A percentile compares a stretch with the other conserved stretches of the same genome.
These are phyloP conservation scores for Coelogynopora nodosa DNA, from an alignment of 2,888 invertebrate species.

Conservation along the genomic window DNA sequence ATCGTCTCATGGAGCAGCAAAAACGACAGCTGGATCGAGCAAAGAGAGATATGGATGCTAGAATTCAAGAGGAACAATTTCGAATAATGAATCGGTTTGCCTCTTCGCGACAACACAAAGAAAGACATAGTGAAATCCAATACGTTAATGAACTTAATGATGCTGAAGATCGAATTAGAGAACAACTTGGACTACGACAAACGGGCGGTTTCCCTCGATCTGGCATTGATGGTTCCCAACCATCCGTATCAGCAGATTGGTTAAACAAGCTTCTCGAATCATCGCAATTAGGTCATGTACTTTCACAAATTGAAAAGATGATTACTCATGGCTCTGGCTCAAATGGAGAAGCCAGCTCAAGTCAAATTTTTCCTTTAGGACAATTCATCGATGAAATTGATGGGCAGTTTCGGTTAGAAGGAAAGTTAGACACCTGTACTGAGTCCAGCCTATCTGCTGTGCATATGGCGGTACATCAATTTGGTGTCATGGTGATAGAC, in stretches of 20 bases:
- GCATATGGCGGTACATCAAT: slow-evolving; percentile 48
- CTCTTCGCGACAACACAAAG: neutral
- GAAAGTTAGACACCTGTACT: neutral
- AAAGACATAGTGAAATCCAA: neutral
- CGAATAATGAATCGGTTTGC: neutral
- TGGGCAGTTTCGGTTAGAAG: neutral
- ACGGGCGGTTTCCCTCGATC: neutral
- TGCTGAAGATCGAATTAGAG: neutral
- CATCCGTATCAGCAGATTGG: neutral
- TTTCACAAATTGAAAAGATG: neutral
- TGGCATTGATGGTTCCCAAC: neutral
- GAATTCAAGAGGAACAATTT: neutral
- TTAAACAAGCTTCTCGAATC: neutral
- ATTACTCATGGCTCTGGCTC: neutral
- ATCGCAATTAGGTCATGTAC: neutral
- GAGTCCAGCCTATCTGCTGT: neutral
- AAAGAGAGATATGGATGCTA: neutral
- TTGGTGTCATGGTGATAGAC: slow-evolving; percentile 57
- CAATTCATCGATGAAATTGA: slow-evolving; percentile 10
- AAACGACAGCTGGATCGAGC: neutral
- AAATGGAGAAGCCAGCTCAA: neutral
- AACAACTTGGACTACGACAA: neutral
- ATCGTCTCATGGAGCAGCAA: neutral
- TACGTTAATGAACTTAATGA: neutral
- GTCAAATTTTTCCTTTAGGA: neutral